Evolutionary conservation across 1,140 invertebrate species (phyloP).

Genomic region (Anastatus disparis): DNA sequence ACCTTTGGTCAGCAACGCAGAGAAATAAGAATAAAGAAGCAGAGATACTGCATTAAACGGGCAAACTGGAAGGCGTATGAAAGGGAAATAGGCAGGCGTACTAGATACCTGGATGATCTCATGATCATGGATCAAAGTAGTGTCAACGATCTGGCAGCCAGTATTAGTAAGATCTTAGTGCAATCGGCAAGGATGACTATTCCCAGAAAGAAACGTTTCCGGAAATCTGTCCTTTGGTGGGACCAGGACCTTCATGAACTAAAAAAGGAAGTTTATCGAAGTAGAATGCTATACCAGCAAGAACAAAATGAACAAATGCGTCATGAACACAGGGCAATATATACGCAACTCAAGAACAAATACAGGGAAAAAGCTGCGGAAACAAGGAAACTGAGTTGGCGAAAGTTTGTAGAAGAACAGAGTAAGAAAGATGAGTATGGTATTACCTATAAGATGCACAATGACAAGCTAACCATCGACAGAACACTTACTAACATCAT

Average conservation of each 20-base stretch:
- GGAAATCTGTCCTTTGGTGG: background rate
- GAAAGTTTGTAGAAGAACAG: too few relatives aligned
- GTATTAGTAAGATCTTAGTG: background rate
- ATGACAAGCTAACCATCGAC: too few relatives aligned
- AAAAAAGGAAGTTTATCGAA: background rate
- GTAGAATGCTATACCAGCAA: background rate
- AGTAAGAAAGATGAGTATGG: too few relatives aligned
- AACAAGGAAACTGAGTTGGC: too few relatives aligned
- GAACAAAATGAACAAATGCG: background rate
- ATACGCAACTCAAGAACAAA: too few relatives aligned
- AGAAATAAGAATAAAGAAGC: background rate
- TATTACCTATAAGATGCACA: too few relatives aligned
- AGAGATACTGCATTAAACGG: background rate
- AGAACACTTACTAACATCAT: too few relatives aligned
- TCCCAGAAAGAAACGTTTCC: background rate
- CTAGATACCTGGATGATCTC: background rate
- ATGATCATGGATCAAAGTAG: background rate
- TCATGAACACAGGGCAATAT: too few relatives aligned
- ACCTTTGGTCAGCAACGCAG: too few relatives aligned
- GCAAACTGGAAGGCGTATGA: background rate
- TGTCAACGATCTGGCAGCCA: background rate
- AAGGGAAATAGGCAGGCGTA: background rate
- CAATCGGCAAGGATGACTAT: background rate
- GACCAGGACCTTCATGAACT: background rate
- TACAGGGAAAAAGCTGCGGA: too few relatives aligned